Evolutionary conservation across 2,113 vertebrate genomes (phyloP), one percentile per base, ranked within the genome.

Genomic region (Pluvialis apricaria): DNA sequence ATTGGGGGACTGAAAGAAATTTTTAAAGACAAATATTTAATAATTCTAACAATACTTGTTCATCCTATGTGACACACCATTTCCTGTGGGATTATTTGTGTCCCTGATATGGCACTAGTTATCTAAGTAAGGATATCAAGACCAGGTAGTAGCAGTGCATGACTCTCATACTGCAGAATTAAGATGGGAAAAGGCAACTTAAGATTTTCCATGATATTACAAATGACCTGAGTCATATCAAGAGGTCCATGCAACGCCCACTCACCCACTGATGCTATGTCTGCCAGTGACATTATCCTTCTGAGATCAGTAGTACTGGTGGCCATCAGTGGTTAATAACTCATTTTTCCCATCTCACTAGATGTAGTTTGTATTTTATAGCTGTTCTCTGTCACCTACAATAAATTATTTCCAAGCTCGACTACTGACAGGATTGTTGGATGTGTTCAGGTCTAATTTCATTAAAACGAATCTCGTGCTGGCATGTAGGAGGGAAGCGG

Each of bases 401-500:
- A 96, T 96, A 89, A 94, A 91, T 94, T 96, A 87, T 95, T 95
- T 89, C 58, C 49, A 80, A 89, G 58, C 52, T 92, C 15, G 79
- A 4, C 49, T 83, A 72, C 71, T 92, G 94, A 69, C n/a, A 40
- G n/a, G 18, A 81, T 40, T 87, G 77, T 58, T 91, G 86, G 49
- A 90, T 78, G 24, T 52, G 44, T 70, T 82, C 86, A 77, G 15
- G 61, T 96, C 78, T 96, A 96, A 97, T 97, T 96, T 96, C 62
- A 94, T 97, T 96, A 97, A 93, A 92, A 72, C 0, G 0, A 92
- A 65, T 82, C 61, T 73, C 24, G 10, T 91, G 42, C 70, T 95
- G 71, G 57, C 66, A 51, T 34, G 44, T 85, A 86, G 88, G 80
- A 86, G 40, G 45, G 57, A 84, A 94, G 51, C 25, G 1, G 60